Conservation (phyloP, 2,113 vertebrate genomes). For the Felis chaus region DNA sequence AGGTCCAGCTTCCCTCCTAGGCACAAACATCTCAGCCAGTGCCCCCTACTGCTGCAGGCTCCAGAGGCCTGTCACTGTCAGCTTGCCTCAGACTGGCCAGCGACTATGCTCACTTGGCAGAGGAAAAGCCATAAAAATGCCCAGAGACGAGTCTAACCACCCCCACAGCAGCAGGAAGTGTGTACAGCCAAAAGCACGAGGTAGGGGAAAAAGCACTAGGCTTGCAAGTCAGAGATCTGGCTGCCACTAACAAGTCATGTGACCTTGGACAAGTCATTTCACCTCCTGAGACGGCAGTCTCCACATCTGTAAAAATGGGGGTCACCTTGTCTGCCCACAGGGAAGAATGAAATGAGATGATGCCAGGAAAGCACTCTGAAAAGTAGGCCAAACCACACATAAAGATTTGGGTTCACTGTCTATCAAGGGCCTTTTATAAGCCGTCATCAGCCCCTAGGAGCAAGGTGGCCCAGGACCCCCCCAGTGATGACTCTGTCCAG, state of each 20-base stretch:
- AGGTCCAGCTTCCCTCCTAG: not conserved
- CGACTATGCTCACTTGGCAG: not conserved
- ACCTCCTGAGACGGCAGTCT: slow-evolving; percentile 20
- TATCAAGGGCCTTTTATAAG: not conserved
- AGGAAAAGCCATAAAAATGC: slow-evolving; percentile 47
- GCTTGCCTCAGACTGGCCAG: not conserved
- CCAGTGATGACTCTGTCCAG: not conserved
- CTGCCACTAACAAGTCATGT: not conserved
- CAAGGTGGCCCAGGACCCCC: not conserved
- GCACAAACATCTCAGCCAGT: not conserved
- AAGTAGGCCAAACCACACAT: slow-evolving; percentile 60
- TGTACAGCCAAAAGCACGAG: not conserved
- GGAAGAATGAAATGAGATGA: slow-evolving; percentile 49
- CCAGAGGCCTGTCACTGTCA: slow-evolving; percentile 19
- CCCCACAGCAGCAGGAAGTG: not conserved
- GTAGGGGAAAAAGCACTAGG: not conserved
- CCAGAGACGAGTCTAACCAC: slow-evolving; percentile 28
- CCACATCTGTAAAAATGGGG: slow-evolving; percentile 21
- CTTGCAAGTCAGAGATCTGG: not conserved
- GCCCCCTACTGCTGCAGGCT: not conserved
- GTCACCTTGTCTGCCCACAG: slow-evolving; percentile 35
- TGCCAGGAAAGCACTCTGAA: slow-evolving; percentile 31
- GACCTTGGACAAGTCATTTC: not conserved
- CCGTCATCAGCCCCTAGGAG: not conserved
- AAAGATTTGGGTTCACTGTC: slow-evolving; percentile 20